Base-by-base conservation (phyloP, 2,797 vertebrate genomes). In the Alca torda region DNA sequence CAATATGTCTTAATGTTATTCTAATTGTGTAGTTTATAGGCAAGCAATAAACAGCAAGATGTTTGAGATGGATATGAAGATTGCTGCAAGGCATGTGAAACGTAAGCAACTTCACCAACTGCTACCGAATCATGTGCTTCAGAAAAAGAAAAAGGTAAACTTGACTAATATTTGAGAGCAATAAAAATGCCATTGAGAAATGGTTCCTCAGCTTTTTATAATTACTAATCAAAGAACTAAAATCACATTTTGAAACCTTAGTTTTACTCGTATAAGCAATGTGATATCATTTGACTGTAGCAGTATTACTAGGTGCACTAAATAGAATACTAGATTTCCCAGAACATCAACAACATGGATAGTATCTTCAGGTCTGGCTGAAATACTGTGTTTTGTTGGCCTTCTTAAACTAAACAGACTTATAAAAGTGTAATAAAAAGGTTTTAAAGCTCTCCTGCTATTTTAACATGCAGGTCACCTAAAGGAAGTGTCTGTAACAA, bases 11-110 rank as follows among this genome's bases (percentile, higher is more conserved):
- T 97, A 96, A 97, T 82, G 30, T 93, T 98, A 46, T 78, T 97
- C 85, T 97, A 74, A 96, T 97, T 98, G 50, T 97, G 3, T 98
- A 99, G 99, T 99, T 97, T 99, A 99, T 98, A 98, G 98, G 96
- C 98, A 99, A 98, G 99, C 99, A 97, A 98, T 99, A 97, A 99
- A 98, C 97, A 99, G 98, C 97, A 99, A 99, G 97, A 98, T 99
- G 98, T 99, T 98, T 97, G 98, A 99, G 97, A 95, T 98, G 92
- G 99, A 99, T 97, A 99, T 99, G 99, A 99, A 98, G 97, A 98
- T 99, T 95, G 98, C 98, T 81, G 99, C 98, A 95, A 98, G 98
- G 98, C 99, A 98, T 84, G 98, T 99, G 94, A 99, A 98, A 95
- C 98, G 98, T 97, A 98, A 97, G 94, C 98, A 99, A 81, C 98